Evolutionary conservation across 2,888 invertebrate species (phyloP).

Genomic region (Candidula unifasciata): DNA sequence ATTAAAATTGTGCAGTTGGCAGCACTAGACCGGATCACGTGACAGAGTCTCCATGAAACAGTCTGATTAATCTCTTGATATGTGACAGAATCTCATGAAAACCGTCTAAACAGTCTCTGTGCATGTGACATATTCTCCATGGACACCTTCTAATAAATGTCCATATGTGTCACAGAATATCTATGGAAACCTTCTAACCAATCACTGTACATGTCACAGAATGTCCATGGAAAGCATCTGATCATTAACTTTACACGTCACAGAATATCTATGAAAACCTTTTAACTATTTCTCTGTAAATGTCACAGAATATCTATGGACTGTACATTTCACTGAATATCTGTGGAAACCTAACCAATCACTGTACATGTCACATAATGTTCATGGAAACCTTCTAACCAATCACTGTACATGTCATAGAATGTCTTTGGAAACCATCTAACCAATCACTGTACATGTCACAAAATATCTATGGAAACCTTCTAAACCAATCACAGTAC

Average conservation of each 20-base stretch:
- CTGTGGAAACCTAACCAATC: background rate
- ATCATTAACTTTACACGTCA: background rate
- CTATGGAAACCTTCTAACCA: background rate
- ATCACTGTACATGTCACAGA: background rate
- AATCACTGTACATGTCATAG: background rate
- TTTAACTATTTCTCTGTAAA: background rate
- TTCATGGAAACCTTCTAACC: background rate
- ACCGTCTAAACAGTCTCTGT: too few relatives aligned
- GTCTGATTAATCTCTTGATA: background rate
- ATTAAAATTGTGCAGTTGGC: too few relatives aligned
- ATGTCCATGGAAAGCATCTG: too few relatives aligned
- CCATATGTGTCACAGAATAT: too few relatives aligned
- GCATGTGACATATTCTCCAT: too few relatives aligned
- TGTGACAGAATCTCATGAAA: too few relatives aligned
- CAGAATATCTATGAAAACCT: too few relatives aligned
- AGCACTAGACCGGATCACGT: too few relatives aligned
- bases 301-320: background rate
- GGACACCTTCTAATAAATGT: too few relatives aligned
- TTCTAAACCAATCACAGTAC: background rate
- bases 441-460: background rate
- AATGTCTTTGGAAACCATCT: background rate
- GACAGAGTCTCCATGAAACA: too few relatives aligned
- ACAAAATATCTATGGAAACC: too few relatives aligned
- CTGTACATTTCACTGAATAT: background rate
- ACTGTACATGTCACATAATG: background rate